Evolutionary conservation across 2,797 vertebrate genomes (phyloP), one percentile per base, ranked within the genome.

Genomic region (Coluber constrictor): DNA sequence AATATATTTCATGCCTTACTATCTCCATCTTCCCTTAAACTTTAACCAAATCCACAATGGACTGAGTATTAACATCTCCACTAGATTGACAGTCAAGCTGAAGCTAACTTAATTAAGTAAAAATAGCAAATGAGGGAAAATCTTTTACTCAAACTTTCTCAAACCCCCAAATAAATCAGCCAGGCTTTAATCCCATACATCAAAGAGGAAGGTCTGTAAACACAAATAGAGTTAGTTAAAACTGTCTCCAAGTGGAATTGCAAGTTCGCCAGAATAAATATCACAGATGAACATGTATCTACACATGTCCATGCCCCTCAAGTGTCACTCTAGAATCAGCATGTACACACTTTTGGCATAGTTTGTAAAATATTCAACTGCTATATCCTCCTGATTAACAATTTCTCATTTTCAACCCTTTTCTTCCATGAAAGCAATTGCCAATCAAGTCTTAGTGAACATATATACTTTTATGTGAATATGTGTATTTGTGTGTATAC

Each of bases 241-340:
- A 32, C 15, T 32, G 15, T 32, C n/a, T 32, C n/a, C 66, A n/a
- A 70, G 5, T 70, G 13, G 29, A 70, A 70, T 13, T n/a, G 63
- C 29, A n/a, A 70, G 63, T 70, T 70, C 29, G 5, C 13, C 61
- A 32, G 63, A 32, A 70, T 70, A 70, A 70, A 70, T 32, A 70
- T 70, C 29, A 70, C 16, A 70, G 29, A 16, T 70, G 63, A 61
- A 61, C 60, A 11, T 63, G 27, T 11, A 63, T 25, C 60, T 61
- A 27, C 8, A 32, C n/a, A 16, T 3, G n/a, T n/a, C 66, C 15
- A 1, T 0, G 2, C 0, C 6, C 66, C 15, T 32, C n/a, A 66
- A 66, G 29, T 54, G 13, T 66, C n/a, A 32, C n/a, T 2, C 66
- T 32, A 32, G 15, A 70, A 32, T 70, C 66, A 70, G 66, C 66